Base-by-base conservation (phyloP, 2,888 invertebrate genomes). In the Labia minor region DNA sequence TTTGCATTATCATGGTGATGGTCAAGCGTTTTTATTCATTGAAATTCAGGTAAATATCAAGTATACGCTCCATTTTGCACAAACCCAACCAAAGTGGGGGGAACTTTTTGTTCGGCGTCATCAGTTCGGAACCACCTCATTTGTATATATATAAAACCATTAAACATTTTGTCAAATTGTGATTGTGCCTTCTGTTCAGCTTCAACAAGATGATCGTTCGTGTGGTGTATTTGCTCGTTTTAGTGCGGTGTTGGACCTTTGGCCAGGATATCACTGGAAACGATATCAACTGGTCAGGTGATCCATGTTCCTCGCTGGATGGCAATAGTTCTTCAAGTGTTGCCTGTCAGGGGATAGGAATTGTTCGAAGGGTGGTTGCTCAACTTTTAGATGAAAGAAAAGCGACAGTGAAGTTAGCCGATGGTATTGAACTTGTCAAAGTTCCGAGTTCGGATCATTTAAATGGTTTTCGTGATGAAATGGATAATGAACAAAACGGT, bases 351-450 rank as follows among this genome's bases (percentile, higher is more conserved):
- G 81, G 82, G 11, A 77, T 81, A 63, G 78, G 80, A 62, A 80
- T 81, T 61, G 74, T 83, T 63, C 76, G 78, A 19, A 79, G 78
- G 70, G 78, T 82, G 26, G 78, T 85, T 62, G 78, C 82, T 66
- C 83, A 83, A 71, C 76, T 81, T 71, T 73, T 86, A 49, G 81
- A 81, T 68, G 76, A 78, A 49, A 82, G 70, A 83, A 84, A 73
- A 72, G 62, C 65, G 16, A 67, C 70, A 19, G 72, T 85, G 68
- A 81, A 82, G 69, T 75, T 88, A 21, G 78, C 83, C 10, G 85
- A 86, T 16, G 88, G 87, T 63, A 83, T 88, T 21, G 85, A 81
- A 71, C 77, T 88, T 73, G 83, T 86, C 37, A 82, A 81, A 68
- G 77, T 81, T 63, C 76, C 80, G 1, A 83, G 82, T 69, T 80